Conservation (phyloP, 2,888 invertebrate species). For the Acanthosepion esculentum region DNA sequence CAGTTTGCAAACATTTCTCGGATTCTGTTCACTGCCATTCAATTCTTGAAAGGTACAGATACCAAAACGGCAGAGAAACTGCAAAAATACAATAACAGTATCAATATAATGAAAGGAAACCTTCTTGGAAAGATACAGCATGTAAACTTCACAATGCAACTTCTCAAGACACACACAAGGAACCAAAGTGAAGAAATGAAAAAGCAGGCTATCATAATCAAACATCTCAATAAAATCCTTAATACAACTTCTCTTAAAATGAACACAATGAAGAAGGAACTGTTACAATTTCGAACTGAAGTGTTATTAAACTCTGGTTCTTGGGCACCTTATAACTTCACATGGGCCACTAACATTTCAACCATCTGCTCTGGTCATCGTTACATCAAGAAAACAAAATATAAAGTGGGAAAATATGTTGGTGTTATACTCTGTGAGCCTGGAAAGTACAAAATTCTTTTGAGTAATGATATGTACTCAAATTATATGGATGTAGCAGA, state of each 20-base stretch:
- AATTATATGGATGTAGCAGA: slow-evolving; percentile 68
- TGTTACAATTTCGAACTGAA: not conserved
- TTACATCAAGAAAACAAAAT: slow-evolving; percentile 60
- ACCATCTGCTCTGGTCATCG: slow-evolving; percentile 60
- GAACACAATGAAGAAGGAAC: slow-evolving; percentile 37
- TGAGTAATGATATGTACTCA: slow-evolving; percentile 59
- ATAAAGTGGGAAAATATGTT: slow-evolving; percentile 58
- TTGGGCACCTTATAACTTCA: slow-evolving; percentile 64
- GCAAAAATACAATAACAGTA: slow-evolving; percentile 38
- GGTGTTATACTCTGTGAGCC: slow-evolving; percentile 67
- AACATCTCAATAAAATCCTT: slow-evolving; percentile 34
- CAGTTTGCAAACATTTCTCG: slow-evolving; percentile 33
- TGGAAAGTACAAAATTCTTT: slow-evolving; percentile 65
- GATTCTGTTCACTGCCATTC: not conserved
- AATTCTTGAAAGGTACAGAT: not conserved
- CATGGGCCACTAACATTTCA: slow-evolving; percentile 56
- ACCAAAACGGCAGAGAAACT: not conserved
- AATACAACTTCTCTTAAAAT: slow-evolving; percentile 19
- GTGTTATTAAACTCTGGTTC: slow-evolving; percentile 49
- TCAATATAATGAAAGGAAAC: slow-evolving; percentile 25
- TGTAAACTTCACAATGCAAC: slow-evolving; percentile 41
- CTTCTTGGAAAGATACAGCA: slow-evolving; percentile 34
- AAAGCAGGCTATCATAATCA: slow-evolving; percentile 21
- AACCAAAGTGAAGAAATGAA: slow-evolving; percentile 41
- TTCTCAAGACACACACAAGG: not conserved